Percentiles rank a stretch among this genome's conserved stretches.
Conservation (phyloP, 2,797 vertebrate genomes). For the Pseudocheirus occidentalis region DNA sequence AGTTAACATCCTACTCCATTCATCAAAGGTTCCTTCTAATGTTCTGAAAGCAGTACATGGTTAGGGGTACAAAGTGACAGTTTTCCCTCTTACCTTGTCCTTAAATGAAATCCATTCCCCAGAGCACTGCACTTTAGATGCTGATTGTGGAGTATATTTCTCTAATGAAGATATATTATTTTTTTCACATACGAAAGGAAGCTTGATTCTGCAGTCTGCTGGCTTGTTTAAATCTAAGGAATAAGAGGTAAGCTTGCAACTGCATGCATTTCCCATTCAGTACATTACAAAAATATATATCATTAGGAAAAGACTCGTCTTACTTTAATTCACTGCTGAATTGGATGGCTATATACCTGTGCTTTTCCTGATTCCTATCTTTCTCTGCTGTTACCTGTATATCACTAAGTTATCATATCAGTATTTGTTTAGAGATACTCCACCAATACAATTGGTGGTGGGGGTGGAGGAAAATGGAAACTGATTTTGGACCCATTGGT, state of each 20-base stretch:
- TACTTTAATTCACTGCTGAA: conserved; percentile 15
- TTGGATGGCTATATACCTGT: conserved; percentile 15
- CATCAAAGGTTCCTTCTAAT: background rate
- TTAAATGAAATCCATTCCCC: conserved; percentile 85
- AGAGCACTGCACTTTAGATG: conserved; percentile 84
- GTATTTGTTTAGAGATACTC: background rate
- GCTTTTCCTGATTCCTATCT: conserved; percentile 25
- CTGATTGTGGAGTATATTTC: conserved; percentile 84
- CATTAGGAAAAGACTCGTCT: background rate
- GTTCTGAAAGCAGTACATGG: conserved; percentile 17
- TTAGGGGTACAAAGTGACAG: background rate
- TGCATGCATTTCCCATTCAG: conserved; percentile 35
- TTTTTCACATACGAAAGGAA: conserved; percentile 94
- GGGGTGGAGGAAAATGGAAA: background rate
- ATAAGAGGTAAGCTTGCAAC: conserved; percentile 42
- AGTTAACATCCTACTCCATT: background rate
- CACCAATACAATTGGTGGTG: background rate
- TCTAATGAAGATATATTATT: conserved; percentile 91
- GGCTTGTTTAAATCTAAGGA: conserved; percentile 80
- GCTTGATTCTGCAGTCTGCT: conserved; percentile 81
- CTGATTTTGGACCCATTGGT: conserved; percentile 25
- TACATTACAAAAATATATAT: conserved; percentile 23
- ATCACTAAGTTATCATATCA: conserved; percentile 11
- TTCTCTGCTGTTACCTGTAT: conserved; percentile 22
- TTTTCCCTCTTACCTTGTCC: conserved; percentile 89